Conservation (phyloP, 2,797 vertebrate genomes). For the Crocodylus rhombifer region DNA sequence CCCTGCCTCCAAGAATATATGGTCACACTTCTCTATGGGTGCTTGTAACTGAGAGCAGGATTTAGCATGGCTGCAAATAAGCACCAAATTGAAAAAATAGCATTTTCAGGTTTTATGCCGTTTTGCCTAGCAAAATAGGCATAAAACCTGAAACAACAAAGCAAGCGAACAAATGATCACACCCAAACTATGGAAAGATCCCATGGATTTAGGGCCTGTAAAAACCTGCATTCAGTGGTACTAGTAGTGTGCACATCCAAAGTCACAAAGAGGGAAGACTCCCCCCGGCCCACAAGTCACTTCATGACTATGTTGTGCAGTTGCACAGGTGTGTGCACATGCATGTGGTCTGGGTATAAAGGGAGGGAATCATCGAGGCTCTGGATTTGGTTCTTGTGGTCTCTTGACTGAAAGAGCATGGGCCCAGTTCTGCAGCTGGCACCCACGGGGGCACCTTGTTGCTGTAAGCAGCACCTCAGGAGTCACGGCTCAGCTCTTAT, state of each 20-base stretch:
- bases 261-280: background rate
- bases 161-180: too few species aligned
- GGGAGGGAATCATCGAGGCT: background rate
- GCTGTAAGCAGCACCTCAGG: background rate
- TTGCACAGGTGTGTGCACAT: fast-evolving
- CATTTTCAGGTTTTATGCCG: too few species aligned
- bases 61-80: background rate
- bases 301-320: background rate
- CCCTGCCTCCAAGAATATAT: background rate
- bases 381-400: background rate
- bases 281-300: too few species aligned
- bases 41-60: background rate
- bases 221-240: background rate
- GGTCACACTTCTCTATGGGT: fast-evolving
- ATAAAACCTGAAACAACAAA: too few species aligned
- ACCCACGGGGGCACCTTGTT: background rate
- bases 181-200: too few species aligned
- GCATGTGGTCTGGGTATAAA: background rate
- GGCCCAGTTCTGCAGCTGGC: background rate
- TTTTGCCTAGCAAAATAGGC: too few species aligned
- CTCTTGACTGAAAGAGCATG: background rate
- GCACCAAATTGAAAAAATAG: background rate
- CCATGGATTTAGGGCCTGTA: background rate
- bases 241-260: background rate
- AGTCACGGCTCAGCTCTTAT: background rate